A percentile compares a stretch with the other conserved stretches of the same genome.
Evolutionary conservation across 2,797 vertebrate species (phyloP).

Genomic region (Eulemur coronatus): DNA sequence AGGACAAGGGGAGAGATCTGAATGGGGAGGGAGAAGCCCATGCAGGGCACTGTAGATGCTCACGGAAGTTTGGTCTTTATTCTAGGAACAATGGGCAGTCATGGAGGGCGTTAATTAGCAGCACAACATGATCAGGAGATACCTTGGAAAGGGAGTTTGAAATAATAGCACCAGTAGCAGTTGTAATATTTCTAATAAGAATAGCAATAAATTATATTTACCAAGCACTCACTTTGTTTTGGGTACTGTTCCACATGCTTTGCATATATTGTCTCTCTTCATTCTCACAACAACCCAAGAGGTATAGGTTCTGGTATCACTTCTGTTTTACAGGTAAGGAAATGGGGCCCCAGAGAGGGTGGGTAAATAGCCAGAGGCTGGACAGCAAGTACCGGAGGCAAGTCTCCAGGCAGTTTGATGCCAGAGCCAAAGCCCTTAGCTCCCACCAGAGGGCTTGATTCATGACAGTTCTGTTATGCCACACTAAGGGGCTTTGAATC

Average conservation of each 20-base stretch:
- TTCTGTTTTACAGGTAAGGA: background rate
- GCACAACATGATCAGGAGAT: background rate
- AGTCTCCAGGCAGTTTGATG: background rate
- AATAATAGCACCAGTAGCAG: background rate
- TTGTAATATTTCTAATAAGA: no score
- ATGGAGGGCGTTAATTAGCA: background rate
- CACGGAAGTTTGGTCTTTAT: background rate
- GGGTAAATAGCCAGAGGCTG: background rate
- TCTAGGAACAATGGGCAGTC: background rate
- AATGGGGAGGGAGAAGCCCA: background rate
- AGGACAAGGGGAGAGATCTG: background rate
- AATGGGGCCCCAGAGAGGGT: background rate
- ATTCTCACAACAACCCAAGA: background rate
- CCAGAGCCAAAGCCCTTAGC: background rate
- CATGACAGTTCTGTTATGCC: no score
- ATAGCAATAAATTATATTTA: background rate
- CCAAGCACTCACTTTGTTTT: background rate
- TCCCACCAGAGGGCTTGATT: background rate
- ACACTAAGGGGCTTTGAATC: background rate
- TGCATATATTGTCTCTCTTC: background rate
- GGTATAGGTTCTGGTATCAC: background rate
- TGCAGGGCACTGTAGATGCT: background rate
- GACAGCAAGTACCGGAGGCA: background rate
- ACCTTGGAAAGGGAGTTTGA: background rate
- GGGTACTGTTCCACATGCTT: background rate